These are phyloP conservation scores for Notocelia uddmanniana DNA, from an alignment of 2,888 invertebrate species.

Conservation along the genomic window DNA sequence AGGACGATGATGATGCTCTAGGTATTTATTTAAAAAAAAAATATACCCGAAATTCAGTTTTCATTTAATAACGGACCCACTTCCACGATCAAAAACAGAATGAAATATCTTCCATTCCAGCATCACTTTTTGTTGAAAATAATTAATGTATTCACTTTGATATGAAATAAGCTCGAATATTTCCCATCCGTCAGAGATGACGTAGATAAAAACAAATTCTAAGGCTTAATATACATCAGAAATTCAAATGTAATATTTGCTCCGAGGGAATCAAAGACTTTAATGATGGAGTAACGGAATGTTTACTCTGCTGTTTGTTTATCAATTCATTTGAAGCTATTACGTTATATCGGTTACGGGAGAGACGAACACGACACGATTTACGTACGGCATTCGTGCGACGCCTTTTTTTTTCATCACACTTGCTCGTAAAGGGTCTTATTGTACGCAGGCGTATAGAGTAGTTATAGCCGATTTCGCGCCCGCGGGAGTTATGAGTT, in stretches of 20 bases:
- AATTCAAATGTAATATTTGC: constrained; percentile 36
- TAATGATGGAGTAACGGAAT: constrained; percentile 14
- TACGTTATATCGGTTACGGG: background rate
- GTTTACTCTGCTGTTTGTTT: constrained; percentile 22
- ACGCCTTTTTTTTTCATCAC: no score
- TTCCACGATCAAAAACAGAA: background rate
- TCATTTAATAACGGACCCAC: background rate
- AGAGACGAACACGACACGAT: no score
- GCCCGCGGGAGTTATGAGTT: no score
- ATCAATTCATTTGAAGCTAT: constrained; percentile 7
- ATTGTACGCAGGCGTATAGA: no score
- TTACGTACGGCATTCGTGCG: no score
- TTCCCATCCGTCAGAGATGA: constrained; percentile 1
- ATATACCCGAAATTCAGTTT: background rate
- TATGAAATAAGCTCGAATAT: background rate
- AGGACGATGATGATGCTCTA: no score
- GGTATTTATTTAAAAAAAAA: no score
- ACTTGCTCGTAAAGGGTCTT: no score
- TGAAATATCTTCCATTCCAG: background rate
- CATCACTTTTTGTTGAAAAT: constrained; percentile 1
- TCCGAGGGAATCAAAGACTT: constrained; percentile 15
- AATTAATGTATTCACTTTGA: constrained; percentile 23
- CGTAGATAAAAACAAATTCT: constrained; percentile 7
- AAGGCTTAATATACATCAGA: constrained; percentile 18
- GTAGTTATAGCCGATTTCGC: no score